A percentile compares a stretch with the other conserved stretches of the same genome.
Conservation (phyloP, 1,140 invertebrate species). For the Scaptomyza montana region DNA sequence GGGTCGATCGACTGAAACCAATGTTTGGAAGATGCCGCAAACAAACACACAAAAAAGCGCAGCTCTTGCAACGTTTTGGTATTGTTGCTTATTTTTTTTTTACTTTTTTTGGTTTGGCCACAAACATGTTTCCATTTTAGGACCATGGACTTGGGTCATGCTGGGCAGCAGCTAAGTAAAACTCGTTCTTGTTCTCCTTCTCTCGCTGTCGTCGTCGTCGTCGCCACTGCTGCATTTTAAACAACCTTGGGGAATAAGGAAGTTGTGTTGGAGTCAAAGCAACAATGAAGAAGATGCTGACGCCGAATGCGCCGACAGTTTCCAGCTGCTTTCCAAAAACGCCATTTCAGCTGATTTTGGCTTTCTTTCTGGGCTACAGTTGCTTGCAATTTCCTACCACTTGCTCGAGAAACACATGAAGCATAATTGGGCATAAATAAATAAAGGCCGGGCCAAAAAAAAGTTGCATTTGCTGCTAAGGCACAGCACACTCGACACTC, state of each 20-base stretch:
- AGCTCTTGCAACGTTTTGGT: slow-evolving; percentile 15
- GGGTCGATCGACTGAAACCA: slow-evolving; percentile 10
- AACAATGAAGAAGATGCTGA: slow-evolving; percentile 34
- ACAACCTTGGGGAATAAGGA: slow-evolving; percentile 54
- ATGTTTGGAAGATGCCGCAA: slow-evolving; percentile 48
- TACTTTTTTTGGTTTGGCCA: slow-evolving; percentile 36
- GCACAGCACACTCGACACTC: slow-evolving; percentile 1
- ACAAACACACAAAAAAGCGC: slow-evolving; percentile 12
- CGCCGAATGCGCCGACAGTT: slow-evolving; percentile 27
- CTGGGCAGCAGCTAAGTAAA: slow-evolving; percentile 39
- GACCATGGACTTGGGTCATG: slow-evolving; percentile 55
- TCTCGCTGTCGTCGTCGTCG: background rate
- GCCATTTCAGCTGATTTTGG: slow-evolving; percentile 50
- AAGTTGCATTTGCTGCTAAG: slow-evolving; percentile 48
- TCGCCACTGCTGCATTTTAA: slow-evolving; percentile 48
- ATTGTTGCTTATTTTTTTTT: slow-evolving; percentile 7
- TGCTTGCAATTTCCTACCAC: slow-evolving; percentile 37
- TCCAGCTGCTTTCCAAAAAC: slow-evolving; percentile 60
- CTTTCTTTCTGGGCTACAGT: slow-evolving; percentile 31
- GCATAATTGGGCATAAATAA: slow-evolving; percentile 67
- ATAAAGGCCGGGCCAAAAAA: slow-evolving; percentile 46
- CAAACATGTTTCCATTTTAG: slow-evolving; percentile 76
- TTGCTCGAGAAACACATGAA: slow-evolving; percentile 41
- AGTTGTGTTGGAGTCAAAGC: slow-evolving; percentile 41
- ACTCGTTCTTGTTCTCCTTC: slow-evolving; percentile 49